Base-by-base conservation (phyloP, 2,797 vertebrate species). In the Xiphorhynchus erythropygius region DNA sequence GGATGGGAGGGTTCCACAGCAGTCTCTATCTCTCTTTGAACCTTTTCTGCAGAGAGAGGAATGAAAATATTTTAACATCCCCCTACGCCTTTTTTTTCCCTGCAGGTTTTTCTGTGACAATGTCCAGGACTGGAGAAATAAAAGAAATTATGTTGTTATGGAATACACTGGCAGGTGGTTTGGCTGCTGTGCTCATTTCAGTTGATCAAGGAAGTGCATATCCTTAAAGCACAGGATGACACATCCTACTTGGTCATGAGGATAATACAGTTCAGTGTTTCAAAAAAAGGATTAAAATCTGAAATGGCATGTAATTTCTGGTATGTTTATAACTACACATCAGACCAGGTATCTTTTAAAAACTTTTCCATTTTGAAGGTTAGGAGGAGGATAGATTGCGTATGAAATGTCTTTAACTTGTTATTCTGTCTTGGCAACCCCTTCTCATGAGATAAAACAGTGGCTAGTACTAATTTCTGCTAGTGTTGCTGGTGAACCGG, bases 1-100 rank as follows among this genome's bases (percentile, higher is more conserved):
- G 50, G 25, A 1, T 96, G 95, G 28, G 70, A 95, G 10, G 93
- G 91, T 28, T 95, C 86, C 67, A 97, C n/a, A n/a, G 47, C 88
- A 21, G 80, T 33, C 4, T 96, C 94, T 33, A 97, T 94, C 79
- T 97, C 97, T 70, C 81, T 90, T 11, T 97, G 97, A 78, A 97
- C 97, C 35, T 91, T 97, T 75, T 73, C 97, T 97, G 73, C 30
- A 82, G 53, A 70, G 35, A 84, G 56, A 68, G 39, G 79, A 87
- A 94, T 62, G 0, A 74, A 67, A 84, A 30, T 17, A 42, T 33
- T 55, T 77, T 41, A 18, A 52, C 4, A 42, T 0, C 2, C 1
- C 28, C 4, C 3, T 2, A 2, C 37, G 3, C 4, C 4, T 1
- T 35, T 86, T 44, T 39, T 16, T 14, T 47, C 35, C 18, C 33